These are phyloP conservation scores for Rhinichthys osculus DNA, from an alignment of 2,797 vertebrate species.

Conservation along the genomic window DNA sequence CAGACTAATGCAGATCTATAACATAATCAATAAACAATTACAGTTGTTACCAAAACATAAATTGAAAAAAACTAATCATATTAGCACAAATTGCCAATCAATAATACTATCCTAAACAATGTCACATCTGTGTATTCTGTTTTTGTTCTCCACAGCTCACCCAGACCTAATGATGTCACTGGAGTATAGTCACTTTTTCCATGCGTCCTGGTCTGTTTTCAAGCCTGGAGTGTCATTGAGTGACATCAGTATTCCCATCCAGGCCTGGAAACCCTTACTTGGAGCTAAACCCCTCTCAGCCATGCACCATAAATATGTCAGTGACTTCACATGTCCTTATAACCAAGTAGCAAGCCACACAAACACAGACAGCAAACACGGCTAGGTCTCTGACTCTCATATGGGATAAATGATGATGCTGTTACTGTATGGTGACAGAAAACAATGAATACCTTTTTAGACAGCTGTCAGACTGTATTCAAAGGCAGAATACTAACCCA, in stretches of 20 bases:
- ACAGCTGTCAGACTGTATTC: conserved; percentile 42
- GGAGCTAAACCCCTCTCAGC: conserved; percentile 30
- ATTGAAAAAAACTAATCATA: neutral
- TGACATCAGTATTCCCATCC: conserved; percentile 48
- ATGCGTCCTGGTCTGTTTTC: conserved; percentile 42
- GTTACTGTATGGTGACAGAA: conserved; percentile 53
- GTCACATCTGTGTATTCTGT: neutral
- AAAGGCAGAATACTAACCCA: conserved; percentile 22
- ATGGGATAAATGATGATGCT: conserved; percentile 35
- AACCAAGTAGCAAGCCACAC: conserved; percentile 49
- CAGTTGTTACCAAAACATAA: neutral
- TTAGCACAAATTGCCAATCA: neutral
- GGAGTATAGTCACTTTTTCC: conserved; percentile 39
- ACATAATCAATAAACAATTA: neutral
- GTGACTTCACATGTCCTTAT: conserved; percentile 46
- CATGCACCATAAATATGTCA: conserved; percentile 39
- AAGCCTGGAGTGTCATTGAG: conserved; percentile 51
- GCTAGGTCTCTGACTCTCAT: conserved; percentile 27
- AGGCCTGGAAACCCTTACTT: conserved; percentile 48
- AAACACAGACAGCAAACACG: conserved; percentile 51
- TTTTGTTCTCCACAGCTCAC: conserved; percentile 27
- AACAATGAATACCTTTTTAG: conserved; percentile 49
- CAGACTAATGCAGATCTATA: neutral
- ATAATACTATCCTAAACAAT: neutral
- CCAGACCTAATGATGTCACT: conserved; percentile 41